phyloP scores from a whole-genome alignment of 2,113 vertebrate genomes.

The Hirundichthys speculiger region DNA sequence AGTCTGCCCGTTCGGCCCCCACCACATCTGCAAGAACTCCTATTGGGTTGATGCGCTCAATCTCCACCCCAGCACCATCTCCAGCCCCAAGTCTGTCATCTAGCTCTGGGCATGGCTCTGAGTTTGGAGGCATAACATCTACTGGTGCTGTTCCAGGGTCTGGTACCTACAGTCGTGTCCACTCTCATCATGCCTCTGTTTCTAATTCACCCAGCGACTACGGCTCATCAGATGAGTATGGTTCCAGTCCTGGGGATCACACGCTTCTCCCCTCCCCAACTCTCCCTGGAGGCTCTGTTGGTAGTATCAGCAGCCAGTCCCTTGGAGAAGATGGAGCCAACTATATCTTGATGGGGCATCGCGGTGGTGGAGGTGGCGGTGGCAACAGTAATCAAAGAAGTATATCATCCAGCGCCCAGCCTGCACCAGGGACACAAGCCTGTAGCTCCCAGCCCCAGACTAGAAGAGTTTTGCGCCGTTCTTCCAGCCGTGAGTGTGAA shows the following conservation, averaged over 20 bases:
- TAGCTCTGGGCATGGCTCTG: conserved; percentile 75
- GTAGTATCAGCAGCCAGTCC: conserved; percentile 66
- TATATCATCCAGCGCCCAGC: conserved; percentile 53
- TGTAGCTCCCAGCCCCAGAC: conserved; percentile 61
- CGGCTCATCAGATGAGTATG: conserved; percentile 85
- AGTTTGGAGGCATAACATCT: conserved; percentile 65
- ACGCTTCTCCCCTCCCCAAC: conserved; percentile 64
- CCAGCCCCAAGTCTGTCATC: conserved; percentile 71
- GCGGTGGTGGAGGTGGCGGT: conserved; percentile 20
- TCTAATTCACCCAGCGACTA: conserved; percentile 83
- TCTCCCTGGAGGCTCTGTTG: conserved; percentile 68
- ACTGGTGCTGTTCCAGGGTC: conserved; percentile 43
- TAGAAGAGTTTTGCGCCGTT: conserved; percentile 77
- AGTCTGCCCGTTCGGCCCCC: conserved; percentile 71
- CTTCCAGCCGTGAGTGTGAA: conserved; percentile 78
- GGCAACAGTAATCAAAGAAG: conserved; percentile 40
- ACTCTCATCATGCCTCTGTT: conserved; percentile 68
- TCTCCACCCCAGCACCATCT: conserved; percentile 76
- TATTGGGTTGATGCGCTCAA: conserved; percentile 79
- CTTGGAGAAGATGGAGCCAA: conserved; percentile 73
- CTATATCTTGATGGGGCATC: conserved; percentile 83
- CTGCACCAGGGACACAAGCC: conserved; percentile 47
- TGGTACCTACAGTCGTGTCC: conserved; percentile 67
- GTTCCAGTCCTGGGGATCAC: conserved; percentile 81
- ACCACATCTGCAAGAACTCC: conserved; percentile 71